Percentiles rank a stretch among this genome's conserved stretches.
These are phyloP conservation scores for Oryzias dopingdopingensis DNA, from an alignment of 2,797 vertebrate species.

Conservation along the genomic window DNA sequence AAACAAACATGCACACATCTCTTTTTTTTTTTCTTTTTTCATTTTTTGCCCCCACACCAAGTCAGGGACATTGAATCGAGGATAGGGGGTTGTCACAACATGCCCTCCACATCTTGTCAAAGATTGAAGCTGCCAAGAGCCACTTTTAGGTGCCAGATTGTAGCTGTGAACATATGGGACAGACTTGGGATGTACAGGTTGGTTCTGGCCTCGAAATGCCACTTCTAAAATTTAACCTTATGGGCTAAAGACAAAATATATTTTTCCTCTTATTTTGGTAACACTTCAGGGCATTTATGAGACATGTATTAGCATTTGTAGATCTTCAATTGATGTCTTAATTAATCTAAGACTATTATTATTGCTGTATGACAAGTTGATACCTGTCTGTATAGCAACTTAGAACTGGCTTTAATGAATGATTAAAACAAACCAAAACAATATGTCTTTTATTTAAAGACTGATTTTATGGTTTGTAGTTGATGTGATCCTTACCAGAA, in stretches of 20 bases:
- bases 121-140: slow-evolving; percentile 56
- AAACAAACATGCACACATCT: slow-evolving; percentile 23
- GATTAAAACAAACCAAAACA: no score
- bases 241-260: neutral
- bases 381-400: no score
- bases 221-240: neutral
- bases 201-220: slow-evolving; percentile 10
- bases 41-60: slow-evolving; percentile 16
- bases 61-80: slow-evolving; percentile 43
- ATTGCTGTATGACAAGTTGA: no score
- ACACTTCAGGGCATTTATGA: no score
- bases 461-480: no score
- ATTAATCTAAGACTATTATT: no score
- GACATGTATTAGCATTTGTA: no score
- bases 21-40: slow-evolving; percentile 1
- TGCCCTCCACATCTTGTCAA: slow-evolving; percentile 58
- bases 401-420: no score
- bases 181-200: slow-evolving; percentile 28
- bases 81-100: slow-evolving; percentile 48
- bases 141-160: slow-evolving; percentile 46
- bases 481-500: no score
- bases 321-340: no score
- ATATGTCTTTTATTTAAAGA: no score
- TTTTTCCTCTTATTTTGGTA: no score
- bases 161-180: slow-evolving; percentile 52